These are phyloP conservation scores for Aphaenogaster floridana DNA, from an alignment of 1,140 invertebrate species.

Conservation along the genomic window DNA sequence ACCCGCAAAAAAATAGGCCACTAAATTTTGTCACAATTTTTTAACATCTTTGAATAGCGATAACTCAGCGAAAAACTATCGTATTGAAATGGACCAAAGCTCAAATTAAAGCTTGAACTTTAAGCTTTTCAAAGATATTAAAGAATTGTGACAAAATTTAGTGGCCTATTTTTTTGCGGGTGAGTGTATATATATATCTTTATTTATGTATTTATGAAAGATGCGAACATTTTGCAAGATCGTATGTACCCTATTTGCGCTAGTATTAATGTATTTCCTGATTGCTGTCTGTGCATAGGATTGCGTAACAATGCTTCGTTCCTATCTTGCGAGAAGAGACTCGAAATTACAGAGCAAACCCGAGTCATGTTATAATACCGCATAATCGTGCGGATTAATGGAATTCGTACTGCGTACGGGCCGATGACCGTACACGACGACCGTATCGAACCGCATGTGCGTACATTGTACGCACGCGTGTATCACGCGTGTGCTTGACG, in stretches of 20 bases:
- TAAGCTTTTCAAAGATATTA: too few relatives aligned
- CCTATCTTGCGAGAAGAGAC: not conserved
- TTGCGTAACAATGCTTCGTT: not conserved
- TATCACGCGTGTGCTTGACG: slow-evolving; percentile 32
- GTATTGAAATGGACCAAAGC: too few relatives aligned
- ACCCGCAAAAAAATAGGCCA: too few relatives aligned
- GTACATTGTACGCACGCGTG: slow-evolving; percentile 7
- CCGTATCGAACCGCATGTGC: slow-evolving; percentile 21
- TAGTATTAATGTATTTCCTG: slow-evolving; percentile 11
- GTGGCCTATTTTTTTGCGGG: too few relatives aligned
- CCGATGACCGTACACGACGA: slow-evolving; percentile 33
- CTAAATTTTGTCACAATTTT: too few relatives aligned
- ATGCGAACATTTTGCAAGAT: not conserved
- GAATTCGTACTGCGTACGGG: slow-evolving; percentile 38
- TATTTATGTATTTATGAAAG: not conserved
- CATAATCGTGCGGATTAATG: slow-evolving; percentile 57
- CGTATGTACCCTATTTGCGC: not conserved
- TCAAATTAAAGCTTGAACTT: too few relatives aligned
- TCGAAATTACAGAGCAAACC: slow-evolving; percentile 40
- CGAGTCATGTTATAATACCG: slow-evolving; percentile 27
- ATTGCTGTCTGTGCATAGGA: not conserved
- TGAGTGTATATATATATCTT: too few relatives aligned
- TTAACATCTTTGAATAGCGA: too few relatives aligned
- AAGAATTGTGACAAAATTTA: too few relatives aligned
- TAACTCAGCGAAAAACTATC: too few relatives aligned